phyloP scores from a whole-genome alignment of 2,888 invertebrate species.

The Biston betularia region DNA sequence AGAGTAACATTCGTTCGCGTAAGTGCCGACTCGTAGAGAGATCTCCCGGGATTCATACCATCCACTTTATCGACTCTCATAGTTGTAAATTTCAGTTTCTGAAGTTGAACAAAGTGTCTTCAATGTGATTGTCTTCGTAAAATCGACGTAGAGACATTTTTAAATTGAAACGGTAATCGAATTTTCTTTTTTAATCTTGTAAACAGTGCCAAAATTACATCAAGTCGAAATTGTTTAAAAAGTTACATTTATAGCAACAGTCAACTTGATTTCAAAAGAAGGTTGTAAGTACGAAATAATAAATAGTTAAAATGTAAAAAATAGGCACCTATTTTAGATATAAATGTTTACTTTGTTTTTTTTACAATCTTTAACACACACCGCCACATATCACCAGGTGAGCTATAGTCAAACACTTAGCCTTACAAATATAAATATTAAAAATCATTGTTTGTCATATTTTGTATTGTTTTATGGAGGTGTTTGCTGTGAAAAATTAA shows the following conservation, averaged over 20 bases:
- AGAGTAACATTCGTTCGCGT: conserved; percentile 60
- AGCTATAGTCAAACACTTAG: no score
- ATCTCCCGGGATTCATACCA: conserved; percentile 61
- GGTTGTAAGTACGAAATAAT: no score
- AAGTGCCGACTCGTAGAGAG: conserved; percentile 55
- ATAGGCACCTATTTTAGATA: no score
- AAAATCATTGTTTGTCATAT: no score
- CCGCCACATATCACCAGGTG: no score
- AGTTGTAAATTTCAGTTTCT: conserved; percentile 62
- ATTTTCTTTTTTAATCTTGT: conserved; percentile 1
- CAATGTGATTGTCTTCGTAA: conserved; percentile 40
- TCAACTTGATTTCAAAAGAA: no score
- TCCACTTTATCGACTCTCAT: conserved; percentile 59
- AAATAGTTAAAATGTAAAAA: no score
- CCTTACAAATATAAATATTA: no score
- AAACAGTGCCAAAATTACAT: background rate
- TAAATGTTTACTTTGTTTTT: no score
- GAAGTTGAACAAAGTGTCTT: conserved; percentile 39
- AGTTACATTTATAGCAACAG: background rate
- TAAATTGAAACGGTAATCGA: conserved; percentile 9
- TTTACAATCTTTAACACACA: no score
- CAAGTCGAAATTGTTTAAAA: background rate
- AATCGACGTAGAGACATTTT: conserved; percentile 6
- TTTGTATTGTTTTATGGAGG: no score
- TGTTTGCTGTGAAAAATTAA: no score